Evolutionary conservation across 2,113 vertebrate species (phyloP).

Genomic region (Poecilia latipinna): DNA sequence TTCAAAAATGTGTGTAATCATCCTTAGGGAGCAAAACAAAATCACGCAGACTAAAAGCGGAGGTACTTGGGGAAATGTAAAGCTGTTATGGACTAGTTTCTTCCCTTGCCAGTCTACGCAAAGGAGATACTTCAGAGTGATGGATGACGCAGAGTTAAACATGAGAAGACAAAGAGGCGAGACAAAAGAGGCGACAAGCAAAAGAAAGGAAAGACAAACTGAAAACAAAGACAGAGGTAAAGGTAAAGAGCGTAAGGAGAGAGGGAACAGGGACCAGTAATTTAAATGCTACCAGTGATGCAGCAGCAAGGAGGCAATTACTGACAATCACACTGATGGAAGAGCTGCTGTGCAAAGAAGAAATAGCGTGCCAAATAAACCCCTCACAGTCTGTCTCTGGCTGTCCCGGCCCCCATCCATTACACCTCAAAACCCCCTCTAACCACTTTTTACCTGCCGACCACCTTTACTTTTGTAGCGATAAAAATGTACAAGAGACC

Average conservation of each 20-base stretch:
- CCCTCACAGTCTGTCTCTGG: constrained; percentile 45
- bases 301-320: constrained; percentile 59
- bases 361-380: constrained; percentile 53
- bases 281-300: constrained; percentile 45
- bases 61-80: constrained; percentile 34
- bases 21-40: neutral
- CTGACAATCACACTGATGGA: constrained; percentile 64
- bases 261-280: constrained; percentile 18
- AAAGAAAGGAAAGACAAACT: neutral
- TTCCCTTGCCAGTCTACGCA: neutral
- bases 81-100: constrained; percentile 26
- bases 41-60: constrained; percentile 9
- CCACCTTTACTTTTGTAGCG: neutral
- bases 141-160: constrained; percentile 16
- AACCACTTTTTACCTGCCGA: neutral
- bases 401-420: constrained; percentile 11
- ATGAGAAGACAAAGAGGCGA: constrained; percentile 3
- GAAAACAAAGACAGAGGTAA: constrained; percentile 18
- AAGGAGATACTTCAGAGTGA: constrained; percentile 11
- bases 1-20: neutral
- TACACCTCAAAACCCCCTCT: neutral
- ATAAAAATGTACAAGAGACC: constrained; percentile 9
- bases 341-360: constrained; percentile 47
- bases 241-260: constrained; percentile 23
- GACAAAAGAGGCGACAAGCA: constrained; percentile 8